A percentile compares a stretch with the other conserved stretches of the same genome.
phyloP scores from a whole-genome alignment of 1,140 invertebrate species.

The Uloborus diversus region DNA sequence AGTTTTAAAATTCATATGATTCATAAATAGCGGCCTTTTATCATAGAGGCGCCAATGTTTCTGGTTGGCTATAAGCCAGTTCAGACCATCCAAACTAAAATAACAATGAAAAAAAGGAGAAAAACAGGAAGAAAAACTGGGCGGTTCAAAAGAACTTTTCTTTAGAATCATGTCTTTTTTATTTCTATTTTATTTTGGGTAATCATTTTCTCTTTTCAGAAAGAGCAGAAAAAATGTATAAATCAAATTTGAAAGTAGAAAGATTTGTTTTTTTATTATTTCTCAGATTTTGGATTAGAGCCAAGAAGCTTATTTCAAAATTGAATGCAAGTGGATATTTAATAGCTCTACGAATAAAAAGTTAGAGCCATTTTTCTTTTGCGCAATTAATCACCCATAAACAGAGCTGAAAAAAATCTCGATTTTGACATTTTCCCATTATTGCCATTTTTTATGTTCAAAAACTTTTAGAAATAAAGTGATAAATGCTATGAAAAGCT shows the following conservation, averaged over 20 bases:
- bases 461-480: no score
- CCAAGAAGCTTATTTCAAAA: slow-evolving; percentile 43
- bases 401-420: no score
- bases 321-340: slow-evolving; percentile 41
- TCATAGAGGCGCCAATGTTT: no score
- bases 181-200: slow-evolving; percentile 13
- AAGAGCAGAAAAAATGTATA: not conserved
- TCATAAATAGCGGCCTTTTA: no score
- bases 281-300: slow-evolving; percentile 2
- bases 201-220: slow-evolving; percentile 49
- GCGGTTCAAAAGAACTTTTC: not conserved
- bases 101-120: not conserved
- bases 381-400: not conserved
- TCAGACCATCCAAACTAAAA: not conserved
- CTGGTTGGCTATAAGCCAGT: not conserved
- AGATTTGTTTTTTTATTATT: not conserved
- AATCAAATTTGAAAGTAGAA: slow-evolving; percentile 3
- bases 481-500: no score
- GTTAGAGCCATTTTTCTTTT: not conserved
- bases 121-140: no score
- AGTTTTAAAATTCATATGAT: no score
- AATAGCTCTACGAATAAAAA: slow-evolving; percentile 21
- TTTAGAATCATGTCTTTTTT: not conserved
- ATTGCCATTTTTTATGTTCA: no score
- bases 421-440: no score